Base-by-base conservation (phyloP, 2,888 invertebrate genomes). In the Sarcophaga caerulescens region DNA sequence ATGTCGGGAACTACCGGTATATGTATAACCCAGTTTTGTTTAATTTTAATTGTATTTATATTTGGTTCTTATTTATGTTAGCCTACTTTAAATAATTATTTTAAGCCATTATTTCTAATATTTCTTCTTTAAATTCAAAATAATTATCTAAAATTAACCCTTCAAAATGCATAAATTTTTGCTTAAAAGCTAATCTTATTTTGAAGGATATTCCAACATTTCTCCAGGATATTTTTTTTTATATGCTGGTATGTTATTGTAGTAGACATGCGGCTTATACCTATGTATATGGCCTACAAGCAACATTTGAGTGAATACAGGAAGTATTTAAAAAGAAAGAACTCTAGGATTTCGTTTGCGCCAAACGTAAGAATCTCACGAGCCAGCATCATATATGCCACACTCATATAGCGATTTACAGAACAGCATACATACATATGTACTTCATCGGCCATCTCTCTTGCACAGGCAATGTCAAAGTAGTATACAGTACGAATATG, bases 261-360 rank as follows among this genome's bases (percentile, higher is more conserved):
- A 44, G 52, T 14, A 44, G 47, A 71, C 82, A 77, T 66, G 73
- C 81, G 68, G 69, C 81, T 35, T 35, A 10, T 8, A 35, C 8
- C 52, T 66, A 78, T 62, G n/a, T n/a, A n/a, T 66, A 78, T 66
- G 70, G 17, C 23, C 66, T 73, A 21, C 45, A 74, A 35, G 8
- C 35, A 86, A 81, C 86, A 87, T 85, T 85, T 85, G 78, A 75
- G 81, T 84, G 74, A 81, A 88, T 88, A 86, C 88, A 88, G 88
- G 88, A 89, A 88, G 82, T 87, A 81, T 47, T 35, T 35, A 35
- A 35, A 35, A 35, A 35, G 10, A 35, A 10, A 35, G 35, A 35
- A 35, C 10, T 35, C 35, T 35, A 35, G 35, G 35, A 35, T 35
- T 75, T 75, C 52, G n/a, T 63, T 77, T 25, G 62, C 3, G 60